These are phyloP conservation scores for Porites australiensis DNA, from an alignment of 64 coral and sea anemone species.

Conservation along the genomic window DNA sequence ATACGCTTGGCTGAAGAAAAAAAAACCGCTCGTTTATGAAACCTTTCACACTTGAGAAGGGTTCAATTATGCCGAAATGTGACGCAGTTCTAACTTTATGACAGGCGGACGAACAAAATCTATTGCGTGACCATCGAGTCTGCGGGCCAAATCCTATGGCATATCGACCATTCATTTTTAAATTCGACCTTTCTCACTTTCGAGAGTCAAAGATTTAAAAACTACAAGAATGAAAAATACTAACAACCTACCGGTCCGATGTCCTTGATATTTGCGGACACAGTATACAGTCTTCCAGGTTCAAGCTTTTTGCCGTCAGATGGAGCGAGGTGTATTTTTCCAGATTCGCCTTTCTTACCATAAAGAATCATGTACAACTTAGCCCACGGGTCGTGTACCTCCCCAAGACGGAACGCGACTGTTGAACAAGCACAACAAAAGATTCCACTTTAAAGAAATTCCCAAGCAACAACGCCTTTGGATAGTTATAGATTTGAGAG, in stretches of 20 bases:
- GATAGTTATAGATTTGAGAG: too few relatives aligned
- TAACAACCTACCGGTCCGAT: slow-evolving; percentile 84
- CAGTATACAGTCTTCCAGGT: slow-evolving; percentile 80
- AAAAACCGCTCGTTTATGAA: too few relatives aligned
- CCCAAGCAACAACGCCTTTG: not conserved
- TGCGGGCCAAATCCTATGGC: too few relatives aligned
- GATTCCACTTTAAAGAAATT: not conserved
- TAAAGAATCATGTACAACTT: slow-evolving; percentile 88
- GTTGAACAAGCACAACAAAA: not conserved
- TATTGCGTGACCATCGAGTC: too few relatives aligned
- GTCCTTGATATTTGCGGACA: slow-evolving; percentile 72
- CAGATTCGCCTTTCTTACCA: slow-evolving; percentile 82
- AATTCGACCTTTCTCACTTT: too few relatives aligned
- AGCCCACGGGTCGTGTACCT: slow-evolving; percentile 75
- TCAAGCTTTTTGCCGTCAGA: slow-evolving; percentile 62
- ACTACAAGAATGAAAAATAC: not conserved
- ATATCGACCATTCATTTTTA: too few relatives aligned
- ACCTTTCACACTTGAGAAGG: too few relatives aligned
- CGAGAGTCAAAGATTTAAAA: too few relatives aligned
- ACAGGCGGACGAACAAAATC: too few relatives aligned
- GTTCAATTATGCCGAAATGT: too few relatives aligned
- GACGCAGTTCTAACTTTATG: too few relatives aligned
- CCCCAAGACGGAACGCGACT: slow-evolving; percentile 79
- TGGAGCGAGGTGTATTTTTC: slow-evolving; percentile 60
- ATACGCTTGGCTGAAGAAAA: too few relatives aligned